phyloP scores from a whole-genome alignment of 2,888 invertebrate genomes.

The Drosophila vallismaia region DNA sequence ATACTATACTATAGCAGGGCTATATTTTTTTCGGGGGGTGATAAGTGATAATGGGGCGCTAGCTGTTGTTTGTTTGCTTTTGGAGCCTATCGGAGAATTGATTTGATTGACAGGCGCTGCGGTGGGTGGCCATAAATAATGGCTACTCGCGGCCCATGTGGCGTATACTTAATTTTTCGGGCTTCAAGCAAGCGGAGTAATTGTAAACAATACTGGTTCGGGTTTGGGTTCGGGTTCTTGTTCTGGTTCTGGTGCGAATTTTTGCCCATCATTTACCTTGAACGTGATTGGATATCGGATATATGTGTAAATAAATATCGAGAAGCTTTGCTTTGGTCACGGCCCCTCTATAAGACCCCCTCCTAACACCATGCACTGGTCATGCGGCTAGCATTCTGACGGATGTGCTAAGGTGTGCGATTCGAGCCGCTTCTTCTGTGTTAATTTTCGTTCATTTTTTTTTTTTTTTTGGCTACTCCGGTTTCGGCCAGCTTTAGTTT shows the following conservation, averaged over 20 bases:
- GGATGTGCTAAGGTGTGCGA: constrained; percentile 52
- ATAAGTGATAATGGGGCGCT: constrained; percentile 14
- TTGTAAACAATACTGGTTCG: not conserved
- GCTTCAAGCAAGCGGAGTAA: constrained; percentile 3
- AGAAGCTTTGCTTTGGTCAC: not conserved
- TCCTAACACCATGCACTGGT: constrained; percentile 33
- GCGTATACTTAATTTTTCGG: constrained; percentile 28
- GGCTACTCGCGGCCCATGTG: constrained; percentile 3
- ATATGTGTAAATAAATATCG: constrained; percentile 40
- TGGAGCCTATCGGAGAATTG: constrained; percentile 23
- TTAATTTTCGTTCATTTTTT: constrained; percentile 5
- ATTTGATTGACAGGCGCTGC: constrained; percentile 18
- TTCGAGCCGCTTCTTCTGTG: constrained; percentile 24
- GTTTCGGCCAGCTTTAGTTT: constrained; percentile 44
- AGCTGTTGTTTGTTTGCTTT: constrained; percentile 31
- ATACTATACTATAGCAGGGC: constrained; percentile 7
- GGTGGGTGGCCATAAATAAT: constrained; percentile 12
- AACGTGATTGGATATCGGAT: constrained; percentile 75
- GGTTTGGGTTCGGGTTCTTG: too few species aligned
- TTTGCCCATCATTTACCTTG: constrained; percentile 71
- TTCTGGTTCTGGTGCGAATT: constrained; percentile 2
- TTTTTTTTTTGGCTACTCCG: constrained; percentile 34
- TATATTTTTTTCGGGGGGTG: constrained; percentile 1
- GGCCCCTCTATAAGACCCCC: not conserved
- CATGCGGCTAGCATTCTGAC: constrained; percentile 38